phyloP scores from a whole-genome alignment of 2,888 invertebrate genomes.

The Hypena proboscidalis region DNA sequence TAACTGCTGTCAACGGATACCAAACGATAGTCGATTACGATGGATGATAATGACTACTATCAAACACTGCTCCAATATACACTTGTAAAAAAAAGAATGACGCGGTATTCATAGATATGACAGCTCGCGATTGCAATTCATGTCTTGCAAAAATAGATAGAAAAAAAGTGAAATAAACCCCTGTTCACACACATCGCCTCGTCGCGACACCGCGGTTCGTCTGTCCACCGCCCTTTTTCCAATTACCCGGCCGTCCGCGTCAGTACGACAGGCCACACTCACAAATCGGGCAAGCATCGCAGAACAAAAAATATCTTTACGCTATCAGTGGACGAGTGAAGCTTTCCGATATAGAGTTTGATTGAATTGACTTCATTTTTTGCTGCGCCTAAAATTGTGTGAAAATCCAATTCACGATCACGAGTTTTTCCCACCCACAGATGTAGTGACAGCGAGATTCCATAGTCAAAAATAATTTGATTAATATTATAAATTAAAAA shows the following conservation, averaged over 20 bases:
- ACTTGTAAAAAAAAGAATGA: conserved; percentile 10
- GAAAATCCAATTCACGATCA: too few relatives aligned
- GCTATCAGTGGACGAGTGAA: neutral
- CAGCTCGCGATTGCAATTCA: conserved; percentile 45
- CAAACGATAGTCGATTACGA: too few relatives aligned
- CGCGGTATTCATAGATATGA: conserved; percentile 22
- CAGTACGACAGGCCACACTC: conserved; percentile 49
- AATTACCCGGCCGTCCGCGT: conserved; percentile 60
- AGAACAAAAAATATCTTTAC: conserved; percentile 34
- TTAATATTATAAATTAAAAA: too few relatives aligned
- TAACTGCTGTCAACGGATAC: too few relatives aligned
- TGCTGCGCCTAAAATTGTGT: too few relatives aligned
- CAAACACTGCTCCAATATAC: conserved; percentile 17
- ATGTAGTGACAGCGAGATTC: too few relatives aligned
- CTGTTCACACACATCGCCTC: conserved; percentile 32
- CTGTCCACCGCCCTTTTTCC: conserved; percentile 54
- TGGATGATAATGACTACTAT: too few relatives aligned
- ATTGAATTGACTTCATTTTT: neutral
- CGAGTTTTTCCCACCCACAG: too few relatives aligned
- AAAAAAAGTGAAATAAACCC: conserved; percentile 24
- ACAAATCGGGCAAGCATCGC: conserved; percentile 32
- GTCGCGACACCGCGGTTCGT: conserved; percentile 32
- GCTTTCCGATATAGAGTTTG: conserved; percentile 4
- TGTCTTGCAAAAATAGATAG: conserved; percentile 38
- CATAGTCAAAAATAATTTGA: too few relatives aligned